A percentile compares a stretch with the other conserved stretches of the same genome.
These are phyloP conservation scores for Paramormyrops kingsleyae DNA, from an alignment of 2,113 vertebrate species.

Conservation along the genomic window DNA sequence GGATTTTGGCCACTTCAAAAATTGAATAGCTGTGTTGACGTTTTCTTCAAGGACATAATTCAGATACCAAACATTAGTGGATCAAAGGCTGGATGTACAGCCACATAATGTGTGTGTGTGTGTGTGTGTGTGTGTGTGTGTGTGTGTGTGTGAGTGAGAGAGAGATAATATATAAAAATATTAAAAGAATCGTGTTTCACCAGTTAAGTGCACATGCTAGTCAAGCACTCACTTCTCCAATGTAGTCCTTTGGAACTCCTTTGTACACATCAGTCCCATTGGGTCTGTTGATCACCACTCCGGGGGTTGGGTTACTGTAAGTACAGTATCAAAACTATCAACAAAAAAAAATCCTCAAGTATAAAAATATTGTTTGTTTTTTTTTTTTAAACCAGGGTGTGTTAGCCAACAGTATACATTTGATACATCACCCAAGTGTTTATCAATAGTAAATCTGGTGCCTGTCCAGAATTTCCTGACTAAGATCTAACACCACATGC, in stretches of 20 bases:
- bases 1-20: not conserved
- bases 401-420: not conserved
- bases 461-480: not conserved
- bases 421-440: not conserved
- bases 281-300: slow-evolving; percentile 83
- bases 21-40: not conserved
- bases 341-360: not conserved
- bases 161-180: not conserved
- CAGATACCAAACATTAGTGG: not conserved
- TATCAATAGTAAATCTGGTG: not conserved
- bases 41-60: not conserved
- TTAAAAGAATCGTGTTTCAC: not conserved
- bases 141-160: too few relatives aligned
- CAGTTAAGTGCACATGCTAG: not conserved
- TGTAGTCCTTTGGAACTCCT: slow-evolving; percentile 85
- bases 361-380: not conserved
- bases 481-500: not conserved
- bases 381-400: not conserved
- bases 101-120: too few relatives aligned
- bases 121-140: too few relatives aligned
- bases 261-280: slow-evolving; percentile 88
- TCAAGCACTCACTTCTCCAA: slow-evolving; percentile 61
- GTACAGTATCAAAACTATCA: not conserved
- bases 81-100: not conserved
- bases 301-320: slow-evolving; percentile 84